Conservation (phyloP, 2,888 invertebrate species). For the Hirudinaria manillensis region DNA sequence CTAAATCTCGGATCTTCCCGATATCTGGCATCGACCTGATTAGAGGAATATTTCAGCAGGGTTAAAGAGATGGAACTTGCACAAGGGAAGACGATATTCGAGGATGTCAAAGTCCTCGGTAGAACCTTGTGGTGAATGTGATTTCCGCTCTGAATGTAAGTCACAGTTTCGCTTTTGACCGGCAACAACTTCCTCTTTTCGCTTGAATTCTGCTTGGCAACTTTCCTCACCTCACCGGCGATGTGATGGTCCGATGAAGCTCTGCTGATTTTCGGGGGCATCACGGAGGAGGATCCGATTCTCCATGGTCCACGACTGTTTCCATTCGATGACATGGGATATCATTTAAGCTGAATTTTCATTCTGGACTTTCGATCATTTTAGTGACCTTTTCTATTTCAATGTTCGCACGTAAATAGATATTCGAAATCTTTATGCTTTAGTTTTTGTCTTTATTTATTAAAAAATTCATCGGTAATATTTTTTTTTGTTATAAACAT, state of each 20-base stretch:
- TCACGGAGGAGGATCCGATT: neutral
- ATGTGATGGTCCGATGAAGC: constrained; percentile 12
- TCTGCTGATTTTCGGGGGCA: constrained; percentile 10
- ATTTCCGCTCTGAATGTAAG: constrained; percentile 35
- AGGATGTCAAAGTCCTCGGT: constrained; percentile 29
- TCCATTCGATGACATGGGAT: no score
- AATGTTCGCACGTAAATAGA: no score
- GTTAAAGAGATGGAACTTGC: constrained; percentile 23
- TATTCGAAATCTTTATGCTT: no score
- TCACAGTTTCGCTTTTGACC: constrained; percentile 35
- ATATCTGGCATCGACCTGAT: neutral
- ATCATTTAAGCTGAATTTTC: no score
- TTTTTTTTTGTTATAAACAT: no score
- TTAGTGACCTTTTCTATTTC: no score
- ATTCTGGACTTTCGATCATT: no score
- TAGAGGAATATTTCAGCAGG: constrained; percentile 8
- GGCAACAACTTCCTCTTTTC: constrained; percentile 24
- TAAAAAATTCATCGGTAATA: no score
- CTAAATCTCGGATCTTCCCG: constrained; percentile 24
- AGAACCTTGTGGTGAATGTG: constrained; percentile 35
- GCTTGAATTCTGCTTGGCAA: neutral
- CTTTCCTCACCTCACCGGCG: constrained; percentile 3
- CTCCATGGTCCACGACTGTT: no score
- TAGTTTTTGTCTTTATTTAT: no score
- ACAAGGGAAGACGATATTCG: constrained; percentile 23